phyloP scores from a whole-genome alignment of 2,888 invertebrate species.

The Dascillus cervinus region DNA sequence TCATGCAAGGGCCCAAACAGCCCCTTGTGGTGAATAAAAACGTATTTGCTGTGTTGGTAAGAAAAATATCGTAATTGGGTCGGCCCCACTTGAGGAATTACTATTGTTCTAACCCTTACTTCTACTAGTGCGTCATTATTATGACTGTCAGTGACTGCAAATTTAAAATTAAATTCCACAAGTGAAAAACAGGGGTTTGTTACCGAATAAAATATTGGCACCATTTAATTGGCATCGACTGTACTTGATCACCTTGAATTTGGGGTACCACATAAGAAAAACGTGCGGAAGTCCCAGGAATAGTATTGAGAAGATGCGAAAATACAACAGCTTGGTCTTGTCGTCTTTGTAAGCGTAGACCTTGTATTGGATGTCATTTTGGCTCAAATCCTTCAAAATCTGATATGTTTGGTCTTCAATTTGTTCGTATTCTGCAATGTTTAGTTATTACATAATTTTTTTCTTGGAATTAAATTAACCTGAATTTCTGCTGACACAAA shows the following conservation, averaged over 20 bases:
- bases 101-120: conserved; percentile 43
- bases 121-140: conserved; percentile 43
- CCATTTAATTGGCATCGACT: conserved; percentile 48
- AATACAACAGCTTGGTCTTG: conserved; percentile 42
- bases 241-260: conserved; percentile 48
- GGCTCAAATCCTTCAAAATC: conserved; percentile 42
- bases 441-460: no score
- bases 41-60: conserved; percentile 50
- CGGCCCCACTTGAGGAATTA: conserved; percentile 29
- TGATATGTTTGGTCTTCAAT: conserved; percentile 51
- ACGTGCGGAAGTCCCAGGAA: conserved; percentile 52
- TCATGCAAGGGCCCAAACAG: conserved; percentile 45
- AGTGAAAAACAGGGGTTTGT: conserved; percentile 18
- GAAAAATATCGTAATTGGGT: conserved; percentile 44
- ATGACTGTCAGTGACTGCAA: conserved; percentile 46
- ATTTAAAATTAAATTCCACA: conserved; percentile 18
- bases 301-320: conserved; percentile 45
- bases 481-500: no score
- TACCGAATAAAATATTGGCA: conserved; percentile 52
- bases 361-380: conserved; percentile 40
- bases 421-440: conserved; percentile 47
- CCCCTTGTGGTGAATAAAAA: conserved; percentile 48
- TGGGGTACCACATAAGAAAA: conserved; percentile 50
- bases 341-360: conserved; percentile 49
- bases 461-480: no score